A percentile compares a stretch with the other conserved stretches of the same genome.
Evolutionary conservation across 2,888 invertebrate genomes (phyloP).

Genomic region (Chaitophorus viminalis): DNA sequence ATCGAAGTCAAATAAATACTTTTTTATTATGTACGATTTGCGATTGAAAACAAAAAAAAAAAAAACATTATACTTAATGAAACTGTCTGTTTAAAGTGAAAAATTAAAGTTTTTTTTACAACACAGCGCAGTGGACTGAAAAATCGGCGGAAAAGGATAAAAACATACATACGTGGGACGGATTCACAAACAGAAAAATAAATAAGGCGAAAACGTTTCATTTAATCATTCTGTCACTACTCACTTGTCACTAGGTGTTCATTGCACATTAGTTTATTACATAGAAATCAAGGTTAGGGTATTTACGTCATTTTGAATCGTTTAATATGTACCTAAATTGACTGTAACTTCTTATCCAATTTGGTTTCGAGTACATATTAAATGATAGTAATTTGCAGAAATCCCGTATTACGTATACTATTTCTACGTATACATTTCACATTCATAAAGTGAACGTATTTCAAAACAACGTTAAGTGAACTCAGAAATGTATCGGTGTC

Average conservation of each 20-base stretch:
- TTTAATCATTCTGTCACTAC: slow-evolving; percentile 29
- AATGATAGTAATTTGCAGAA: too few species aligned
- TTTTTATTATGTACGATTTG: background rate
- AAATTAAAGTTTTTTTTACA: slow-evolving; percentile 41
- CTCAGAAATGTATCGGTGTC: too few species aligned
- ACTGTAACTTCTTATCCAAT: too few species aligned
- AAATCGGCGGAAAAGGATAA: slow-evolving; percentile 11
- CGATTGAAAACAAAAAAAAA: slow-evolving; percentile 12
- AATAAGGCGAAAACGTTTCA: slow-evolving; percentile 23
- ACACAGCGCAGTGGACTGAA: background rate
- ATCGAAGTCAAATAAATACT: background rate
- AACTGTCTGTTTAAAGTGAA: slow-evolving; percentile 34
- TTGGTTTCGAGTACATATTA: too few species aligned
- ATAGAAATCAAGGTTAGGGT: background rate
- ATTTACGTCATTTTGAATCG: background rate
- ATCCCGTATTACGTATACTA: too few species aligned
- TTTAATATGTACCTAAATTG: too few species aligned
- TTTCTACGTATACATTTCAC: too few species aligned
- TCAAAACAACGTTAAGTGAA: too few species aligned
- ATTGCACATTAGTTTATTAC: background rate
- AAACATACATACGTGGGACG: slow-evolving; percentile 26
- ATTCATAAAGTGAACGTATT: too few species aligned
- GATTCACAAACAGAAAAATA: slow-evolving; percentile 25
- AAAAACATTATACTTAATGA: slow-evolving; percentile 31
- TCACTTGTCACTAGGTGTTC: slow-evolving; percentile 4